These are phyloP conservation scores for Drosophila paucipuncta DNA, from an alignment of 2,888 invertebrate genomes.

Conservation along the genomic window DNA sequence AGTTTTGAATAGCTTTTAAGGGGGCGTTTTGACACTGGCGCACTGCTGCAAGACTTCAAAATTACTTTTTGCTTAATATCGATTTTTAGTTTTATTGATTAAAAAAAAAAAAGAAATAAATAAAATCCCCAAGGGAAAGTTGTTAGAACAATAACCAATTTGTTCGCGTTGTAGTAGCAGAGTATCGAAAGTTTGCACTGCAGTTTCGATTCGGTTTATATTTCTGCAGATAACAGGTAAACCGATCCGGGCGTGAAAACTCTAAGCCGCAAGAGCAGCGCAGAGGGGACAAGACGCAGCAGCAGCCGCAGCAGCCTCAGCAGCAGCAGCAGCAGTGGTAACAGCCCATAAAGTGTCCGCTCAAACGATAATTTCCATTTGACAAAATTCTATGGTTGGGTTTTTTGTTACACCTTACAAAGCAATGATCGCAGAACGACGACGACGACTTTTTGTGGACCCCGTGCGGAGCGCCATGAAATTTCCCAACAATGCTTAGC, in stretches of 20 bases:
- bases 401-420: slow-evolving; percentile 80
- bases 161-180: background rate
- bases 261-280: slow-evolving; percentile 51
- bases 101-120: background rate
- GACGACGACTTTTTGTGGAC: slow-evolving; percentile 22
- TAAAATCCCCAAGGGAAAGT: background rate
- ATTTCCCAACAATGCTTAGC: slow-evolving; percentile 75
- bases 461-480: slow-evolving; percentile 78
- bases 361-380: slow-evolving; percentile 70
- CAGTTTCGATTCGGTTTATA: slow-evolving; percentile 18
- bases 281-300: slow-evolving; percentile 10
- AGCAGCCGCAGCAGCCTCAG: background rate
- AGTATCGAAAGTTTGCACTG: background rate
- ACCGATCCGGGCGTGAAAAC: slow-evolving; percentile 59
- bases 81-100: background rate
- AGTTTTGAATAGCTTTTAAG: slow-evolving; percentile 14
- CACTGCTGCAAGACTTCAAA: slow-evolving; percentile 30
- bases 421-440: slow-evolving; percentile 58
- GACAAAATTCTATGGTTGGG: slow-evolving; percentile 72
- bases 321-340: slow-evolving; percentile 18
- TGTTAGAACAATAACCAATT: background rate
- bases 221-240: slow-evolving; percentile 31
- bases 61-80: slow-evolving; percentile 22
- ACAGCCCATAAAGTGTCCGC: slow-evolving; percentile 47
- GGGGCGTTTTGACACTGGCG: slow-evolving; percentile 54